Percentiles rank a stretch among this genome's conserved stretches.
These are phyloP conservation scores for Gallirallus australis DNA, from an alignment of 2,797 vertebrate species.

Conservation along the genomic window DNA sequence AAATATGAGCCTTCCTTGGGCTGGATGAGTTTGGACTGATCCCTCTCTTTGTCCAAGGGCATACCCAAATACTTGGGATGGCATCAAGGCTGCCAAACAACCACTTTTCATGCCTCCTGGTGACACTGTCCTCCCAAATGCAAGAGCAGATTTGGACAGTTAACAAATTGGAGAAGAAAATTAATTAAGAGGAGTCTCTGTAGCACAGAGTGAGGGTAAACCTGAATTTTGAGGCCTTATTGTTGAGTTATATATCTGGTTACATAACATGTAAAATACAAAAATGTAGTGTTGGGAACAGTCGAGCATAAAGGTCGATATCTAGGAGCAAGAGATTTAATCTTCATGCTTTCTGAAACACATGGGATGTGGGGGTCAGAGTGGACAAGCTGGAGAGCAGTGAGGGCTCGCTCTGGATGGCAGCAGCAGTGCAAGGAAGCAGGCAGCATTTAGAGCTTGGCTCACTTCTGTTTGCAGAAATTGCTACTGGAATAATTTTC, in stretches of 20 bases:
- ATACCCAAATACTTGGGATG: background rate
- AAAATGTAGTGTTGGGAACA: background rate
- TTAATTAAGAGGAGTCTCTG: background rate
- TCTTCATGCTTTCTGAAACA: background rate
- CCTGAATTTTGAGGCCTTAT: background rate
- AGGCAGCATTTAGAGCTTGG: background rate
- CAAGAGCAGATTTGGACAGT: background rate
- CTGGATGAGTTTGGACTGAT: background rate
- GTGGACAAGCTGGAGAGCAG: background rate
- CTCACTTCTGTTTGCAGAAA: background rate
- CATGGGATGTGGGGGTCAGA: background rate
- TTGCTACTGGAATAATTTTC: background rate
- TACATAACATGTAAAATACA: background rate
- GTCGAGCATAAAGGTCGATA: background rate
- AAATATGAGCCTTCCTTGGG: background rate
- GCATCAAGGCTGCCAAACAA: background rate
- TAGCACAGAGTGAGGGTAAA: background rate
- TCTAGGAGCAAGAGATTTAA: background rate
- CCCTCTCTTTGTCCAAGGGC: rapidly evolving
- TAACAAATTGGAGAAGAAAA: background rate
- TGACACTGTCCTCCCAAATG: background rate
- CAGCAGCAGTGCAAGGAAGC: background rate
- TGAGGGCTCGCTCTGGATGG: background rate
- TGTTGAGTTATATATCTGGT: background rate
- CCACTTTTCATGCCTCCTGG: background rate